Conservation (phyloP, 2,113 vertebrate species). For the Scartelaos histophorus region DNA sequence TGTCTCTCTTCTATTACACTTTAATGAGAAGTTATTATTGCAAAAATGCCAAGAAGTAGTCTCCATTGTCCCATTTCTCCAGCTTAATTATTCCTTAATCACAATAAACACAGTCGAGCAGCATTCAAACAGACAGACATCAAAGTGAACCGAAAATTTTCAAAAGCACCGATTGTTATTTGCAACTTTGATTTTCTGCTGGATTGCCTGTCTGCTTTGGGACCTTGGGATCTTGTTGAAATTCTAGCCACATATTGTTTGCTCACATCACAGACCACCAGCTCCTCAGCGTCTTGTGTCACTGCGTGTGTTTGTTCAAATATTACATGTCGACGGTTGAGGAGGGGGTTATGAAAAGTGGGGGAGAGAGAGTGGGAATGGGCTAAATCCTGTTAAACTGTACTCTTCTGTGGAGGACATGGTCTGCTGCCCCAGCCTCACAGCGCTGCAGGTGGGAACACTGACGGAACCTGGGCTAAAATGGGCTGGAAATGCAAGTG, state of each 20-base stretch:
- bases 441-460: constrained; percentile 27
- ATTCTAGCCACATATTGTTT: constrained; percentile 35
- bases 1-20: not conserved
- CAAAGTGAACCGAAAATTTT: not conserved
- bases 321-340: constrained; percentile 23
- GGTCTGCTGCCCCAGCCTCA: constrained; percentile 43
- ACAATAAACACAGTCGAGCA: constrained; percentile 1
- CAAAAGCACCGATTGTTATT: not conserved
- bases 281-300: constrained; percentile 20
- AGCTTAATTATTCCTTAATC: constrained; percentile 6
- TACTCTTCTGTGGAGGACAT: constrained; percentile 32
- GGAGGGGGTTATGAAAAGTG: constrained; percentile 16
- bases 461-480: constrained; percentile 32
- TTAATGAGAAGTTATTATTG: constrained; percentile 11
- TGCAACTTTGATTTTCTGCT: constrained; percentile 15
- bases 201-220: not conserved
- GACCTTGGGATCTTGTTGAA: constrained; percentile 15
- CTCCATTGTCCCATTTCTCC: constrained; percentile 4
- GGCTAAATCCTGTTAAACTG: constrained; percentile 57
- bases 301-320: constrained; percentile 33
- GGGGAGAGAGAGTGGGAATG: constrained; percentile 20
- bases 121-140: not conserved
- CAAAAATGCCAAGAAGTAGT: not conserved
- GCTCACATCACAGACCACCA: constrained; percentile 8
- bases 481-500: constrained; percentile 39